Percentiles rank a stretch among this genome's conserved stretches.
Conservation (phyloP, 2,113 vertebrate genomes). For the Ceuthmochares aereus region DNA sequence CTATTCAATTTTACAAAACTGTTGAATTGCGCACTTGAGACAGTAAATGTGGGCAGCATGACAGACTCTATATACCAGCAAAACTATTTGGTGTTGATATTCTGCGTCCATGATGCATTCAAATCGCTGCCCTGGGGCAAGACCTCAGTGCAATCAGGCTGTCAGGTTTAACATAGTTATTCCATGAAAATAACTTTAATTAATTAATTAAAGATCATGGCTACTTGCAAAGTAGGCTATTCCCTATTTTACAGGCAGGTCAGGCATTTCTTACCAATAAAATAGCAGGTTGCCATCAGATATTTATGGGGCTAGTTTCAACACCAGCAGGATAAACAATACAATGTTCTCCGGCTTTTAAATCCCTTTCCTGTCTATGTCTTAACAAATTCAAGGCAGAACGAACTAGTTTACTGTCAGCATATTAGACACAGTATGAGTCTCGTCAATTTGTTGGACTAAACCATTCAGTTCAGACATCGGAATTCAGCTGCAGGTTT, state of each 20-base stretch:
- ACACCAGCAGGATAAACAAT: constrained; percentile 3
- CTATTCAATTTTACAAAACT: constrained; percentile 66
- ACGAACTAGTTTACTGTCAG: background rate
- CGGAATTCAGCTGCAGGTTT: background rate
- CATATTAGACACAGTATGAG: background rate
- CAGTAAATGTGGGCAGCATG: constrained; percentile 48
- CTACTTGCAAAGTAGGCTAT: background rate
- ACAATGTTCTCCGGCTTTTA: background rate
- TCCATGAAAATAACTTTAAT: constrained; percentile 1
- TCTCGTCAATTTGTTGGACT: background rate
- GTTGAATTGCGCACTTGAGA: constrained; percentile 63
- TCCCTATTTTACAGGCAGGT: background rate
- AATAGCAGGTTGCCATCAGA: background rate
- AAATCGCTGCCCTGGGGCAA: constrained; percentile 25
- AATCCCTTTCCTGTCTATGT: background rate
- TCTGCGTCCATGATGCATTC: background rate
- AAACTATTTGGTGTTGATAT: constrained; percentile 39
- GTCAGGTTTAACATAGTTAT: constrained; percentile 39
- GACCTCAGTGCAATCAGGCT: constrained; percentile 34
- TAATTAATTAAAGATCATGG: constrained; percentile 41
- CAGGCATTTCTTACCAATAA: background rate
- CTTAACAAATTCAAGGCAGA: background rate
- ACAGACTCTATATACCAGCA: constrained; percentile 45
- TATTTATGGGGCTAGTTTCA: background rate
- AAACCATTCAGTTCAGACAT: background rate